Conservation (phyloP, 2,113 vertebrate genomes). For the Chloroceryle aenea region DNA sequence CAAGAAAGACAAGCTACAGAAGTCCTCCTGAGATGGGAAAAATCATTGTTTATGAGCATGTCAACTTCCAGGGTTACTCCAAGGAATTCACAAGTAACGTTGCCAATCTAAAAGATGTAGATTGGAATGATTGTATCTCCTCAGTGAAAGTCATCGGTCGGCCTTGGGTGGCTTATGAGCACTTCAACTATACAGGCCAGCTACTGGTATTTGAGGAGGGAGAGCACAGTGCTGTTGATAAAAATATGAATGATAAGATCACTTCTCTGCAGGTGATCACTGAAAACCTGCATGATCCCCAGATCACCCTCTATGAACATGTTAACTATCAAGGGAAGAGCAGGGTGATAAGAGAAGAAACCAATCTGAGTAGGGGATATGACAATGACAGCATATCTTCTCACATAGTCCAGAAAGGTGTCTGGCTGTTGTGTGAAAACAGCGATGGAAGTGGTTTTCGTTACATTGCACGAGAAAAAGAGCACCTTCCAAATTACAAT, state of each 20-base stretch:
- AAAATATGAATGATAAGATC: conserved; percentile 10
- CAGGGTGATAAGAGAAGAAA: background rate
- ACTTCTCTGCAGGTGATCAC: conserved; percentile 10
- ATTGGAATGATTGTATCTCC: conserved; percentile 36
- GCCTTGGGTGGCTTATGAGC: conserved; percentile 54
- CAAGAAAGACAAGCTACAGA: background rate
- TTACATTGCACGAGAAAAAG: background rate
- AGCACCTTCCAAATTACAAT: background rate
- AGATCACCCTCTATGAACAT: conserved; percentile 44
- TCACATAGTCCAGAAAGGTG: conserved; percentile 38
- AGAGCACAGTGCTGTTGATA: background rate
- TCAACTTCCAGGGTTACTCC: conserved; percentile 18
- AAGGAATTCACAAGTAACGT: background rate
- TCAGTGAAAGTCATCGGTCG: conserved; percentile 30
- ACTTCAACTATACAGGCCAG: background rate
- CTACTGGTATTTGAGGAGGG: conserved; percentile 37
- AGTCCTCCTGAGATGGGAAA: conserved; percentile 6
- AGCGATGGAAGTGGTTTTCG: background rate
- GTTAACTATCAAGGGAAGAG: background rate
- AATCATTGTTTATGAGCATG: conserved; percentile 6
- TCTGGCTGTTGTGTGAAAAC: background rate
- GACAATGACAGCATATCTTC: background rate
- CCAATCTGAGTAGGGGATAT: background rate
- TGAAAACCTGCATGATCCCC: background rate
- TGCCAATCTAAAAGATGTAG: background rate